Conservation (phyloP, 2,113 vertebrate genomes). For the Cnemophilus loriae region DNA sequence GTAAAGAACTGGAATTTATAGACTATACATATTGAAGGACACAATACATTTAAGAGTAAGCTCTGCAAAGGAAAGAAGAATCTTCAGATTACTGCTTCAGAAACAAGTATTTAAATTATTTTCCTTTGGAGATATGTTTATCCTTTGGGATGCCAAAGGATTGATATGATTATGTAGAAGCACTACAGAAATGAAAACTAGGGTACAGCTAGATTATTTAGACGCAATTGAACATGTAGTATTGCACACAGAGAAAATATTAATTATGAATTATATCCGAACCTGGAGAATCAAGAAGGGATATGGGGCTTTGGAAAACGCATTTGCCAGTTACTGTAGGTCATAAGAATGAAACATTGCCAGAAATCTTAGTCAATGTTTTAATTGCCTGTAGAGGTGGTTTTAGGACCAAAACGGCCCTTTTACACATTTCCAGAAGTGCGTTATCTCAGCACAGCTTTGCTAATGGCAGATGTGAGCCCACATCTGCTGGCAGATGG, state of each 20-base stretch:
- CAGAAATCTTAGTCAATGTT: not conserved
- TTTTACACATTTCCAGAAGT: not conserved
- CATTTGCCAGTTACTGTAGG: not conserved
- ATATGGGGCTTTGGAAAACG: not conserved
- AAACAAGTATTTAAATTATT: not conserved
- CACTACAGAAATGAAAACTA: not conserved
- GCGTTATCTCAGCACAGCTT: not conserved
- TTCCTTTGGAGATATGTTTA: not conserved
- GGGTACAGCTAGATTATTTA: not conserved
- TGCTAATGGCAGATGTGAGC: not conserved
- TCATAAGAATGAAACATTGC: not conserved
- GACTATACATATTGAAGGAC: not conserved
- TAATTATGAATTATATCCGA: not conserved
- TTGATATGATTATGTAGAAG: not conserved
- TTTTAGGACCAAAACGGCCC: not conserved
- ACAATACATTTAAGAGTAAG: not conserved
- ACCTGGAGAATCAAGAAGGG: not conserved
- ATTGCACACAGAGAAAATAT: not conserved
- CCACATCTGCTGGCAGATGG: not conserved
- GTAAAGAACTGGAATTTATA: not conserved
- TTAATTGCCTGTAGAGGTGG: constrained; percentile 18
- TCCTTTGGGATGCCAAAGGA: not conserved
- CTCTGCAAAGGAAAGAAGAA: not conserved
- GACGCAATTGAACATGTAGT: not conserved
- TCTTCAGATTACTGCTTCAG: not conserved